phyloP scores from a whole-genome alignment of 2,113 vertebrate species.

The Calidris pugnax region DNA sequence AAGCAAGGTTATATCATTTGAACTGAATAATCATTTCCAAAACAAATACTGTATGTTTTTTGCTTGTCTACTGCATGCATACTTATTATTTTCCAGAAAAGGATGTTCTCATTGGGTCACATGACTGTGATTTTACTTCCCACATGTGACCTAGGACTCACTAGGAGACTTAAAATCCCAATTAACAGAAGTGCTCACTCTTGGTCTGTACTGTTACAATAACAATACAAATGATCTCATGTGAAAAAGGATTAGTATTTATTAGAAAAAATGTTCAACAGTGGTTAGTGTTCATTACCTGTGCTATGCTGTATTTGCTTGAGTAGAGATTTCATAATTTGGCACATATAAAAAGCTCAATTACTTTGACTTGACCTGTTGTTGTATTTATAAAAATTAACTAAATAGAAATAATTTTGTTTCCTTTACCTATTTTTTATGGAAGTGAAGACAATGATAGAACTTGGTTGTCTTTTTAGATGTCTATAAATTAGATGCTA shows the following conservation, averaged over 20 bases:
- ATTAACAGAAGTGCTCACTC: background rate
- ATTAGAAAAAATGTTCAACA: background rate
- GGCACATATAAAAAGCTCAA: background rate
- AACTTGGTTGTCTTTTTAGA: background rate
- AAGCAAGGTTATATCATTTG: background rate
- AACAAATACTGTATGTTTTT: background rate
- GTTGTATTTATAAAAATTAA: background rate
- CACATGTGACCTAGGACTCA: background rate
- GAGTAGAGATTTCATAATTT: background rate
- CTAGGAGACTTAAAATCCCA: background rate
- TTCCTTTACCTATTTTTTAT: background rate
- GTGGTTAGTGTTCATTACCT: background rate
- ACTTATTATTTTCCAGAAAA: background rate
- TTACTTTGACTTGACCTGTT: background rate
- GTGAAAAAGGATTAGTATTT: background rate
- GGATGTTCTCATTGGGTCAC: background rate
- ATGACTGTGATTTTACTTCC: background rate
- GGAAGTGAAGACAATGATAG: background rate
- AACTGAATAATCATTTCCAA: background rate
- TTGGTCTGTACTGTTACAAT: background rate
- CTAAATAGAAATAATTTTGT: background rate
- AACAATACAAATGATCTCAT: background rate
- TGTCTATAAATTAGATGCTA: background rate
- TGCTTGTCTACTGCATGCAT: background rate
- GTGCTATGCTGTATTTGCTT: background rate